A percentile compares a stretch with the other conserved stretches of the same genome.
Evolutionary conservation across 1,140 invertebrate genomes (phyloP).

Genomic region (Pseudomyrmex gracilis): DNA sequence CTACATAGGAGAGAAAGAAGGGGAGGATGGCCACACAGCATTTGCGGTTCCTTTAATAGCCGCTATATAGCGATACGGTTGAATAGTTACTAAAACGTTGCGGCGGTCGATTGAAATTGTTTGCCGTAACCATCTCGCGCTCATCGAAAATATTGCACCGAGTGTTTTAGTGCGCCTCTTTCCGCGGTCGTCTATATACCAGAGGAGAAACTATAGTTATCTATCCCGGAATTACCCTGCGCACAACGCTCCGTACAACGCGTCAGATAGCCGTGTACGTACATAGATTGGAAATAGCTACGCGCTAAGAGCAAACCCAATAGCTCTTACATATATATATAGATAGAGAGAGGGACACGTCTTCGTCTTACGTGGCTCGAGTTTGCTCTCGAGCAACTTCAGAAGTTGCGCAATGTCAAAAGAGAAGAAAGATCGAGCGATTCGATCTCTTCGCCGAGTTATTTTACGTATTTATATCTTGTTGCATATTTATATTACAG

Average conservation of each 20-base stretch:
- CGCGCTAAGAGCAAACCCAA: background rate
- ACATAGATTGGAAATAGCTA: constrained; percentile 18
- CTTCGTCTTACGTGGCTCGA: constrained; percentile 32
- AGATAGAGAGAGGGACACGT: constrained; percentile 6
- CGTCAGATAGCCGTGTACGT: background rate
- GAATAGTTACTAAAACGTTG: constrained; percentile 46
- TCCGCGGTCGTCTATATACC: constrained; percentile 23
- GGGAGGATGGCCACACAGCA: background rate
- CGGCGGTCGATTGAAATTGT: constrained; percentile 30
- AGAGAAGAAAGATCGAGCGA: no score
- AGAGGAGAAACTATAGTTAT: constrained; percentile 39
- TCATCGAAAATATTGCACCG: constrained; percentile 37
- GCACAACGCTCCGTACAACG: background rate
- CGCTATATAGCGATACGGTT: constrained; percentile 22
- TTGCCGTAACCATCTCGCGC: constrained; percentile 2
- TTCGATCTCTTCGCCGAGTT: no score
- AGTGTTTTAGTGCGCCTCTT: constrained; percentile 19
- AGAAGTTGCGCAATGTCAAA: background rate
- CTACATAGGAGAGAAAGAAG: background rate
- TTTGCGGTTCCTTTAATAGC: constrained; percentile 45
- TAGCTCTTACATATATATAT: no score
- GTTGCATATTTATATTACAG: constrained; percentile 6
- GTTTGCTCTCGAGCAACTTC: constrained; percentile 8
- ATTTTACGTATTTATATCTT: no score
- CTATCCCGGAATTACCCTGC: constrained; percentile 30